Base-by-base conservation (phyloP, 1,140 invertebrate genomes). In the Musca vetustissima region DNA sequence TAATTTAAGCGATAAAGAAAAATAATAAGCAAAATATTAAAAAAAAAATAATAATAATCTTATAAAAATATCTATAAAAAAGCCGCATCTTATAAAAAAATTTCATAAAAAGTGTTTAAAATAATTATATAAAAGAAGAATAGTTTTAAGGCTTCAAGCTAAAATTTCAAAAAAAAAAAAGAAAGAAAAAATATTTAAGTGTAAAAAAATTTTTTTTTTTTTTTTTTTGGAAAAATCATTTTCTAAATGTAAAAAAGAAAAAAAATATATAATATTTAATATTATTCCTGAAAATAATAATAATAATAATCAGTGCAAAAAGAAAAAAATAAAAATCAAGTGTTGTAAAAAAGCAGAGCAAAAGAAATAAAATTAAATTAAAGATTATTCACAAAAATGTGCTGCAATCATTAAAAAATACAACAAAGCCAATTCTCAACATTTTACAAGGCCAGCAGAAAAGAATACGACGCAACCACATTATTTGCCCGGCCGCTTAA, bases 121-220 rank as follows among this genome's bases (percentile, higher is more conserved):
- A 59, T 22, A 55, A 15, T 17, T 24, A 19, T 53, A 52, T 53
- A 52, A 61, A 4, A 28, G 21, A 50, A 19, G 47, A 65, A 65
- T 65, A 65, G 57, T 65, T 48, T 65, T 65, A 65, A 65, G 48
- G 64, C 64, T 65, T 65, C 47, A 65, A 65, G 64, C 64, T 65
- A n/a, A 49, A 49, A n/a, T n/a, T n/a, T n/a, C n/a, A 49, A 65
- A 49, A 49, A 49, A 15, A 9, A 49, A n/a, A 36, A 64, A 64
- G n/a, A 49, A 49, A 43, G 28, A 32, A 43, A 43, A 43, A 43
- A 9, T 43, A 43, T 43, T 43, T 49, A 65, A 65, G 47, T 65
- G 64, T 50, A 65, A 50, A 7, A 61, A 61, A 43, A 61, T 61
- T 13, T 6, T 7, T 43, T 32, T 32, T 32, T 32, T 32, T n/a